Base-by-base conservation (phyloP, 2,888 invertebrate genomes). In the Mimachlamys varia region DNA sequence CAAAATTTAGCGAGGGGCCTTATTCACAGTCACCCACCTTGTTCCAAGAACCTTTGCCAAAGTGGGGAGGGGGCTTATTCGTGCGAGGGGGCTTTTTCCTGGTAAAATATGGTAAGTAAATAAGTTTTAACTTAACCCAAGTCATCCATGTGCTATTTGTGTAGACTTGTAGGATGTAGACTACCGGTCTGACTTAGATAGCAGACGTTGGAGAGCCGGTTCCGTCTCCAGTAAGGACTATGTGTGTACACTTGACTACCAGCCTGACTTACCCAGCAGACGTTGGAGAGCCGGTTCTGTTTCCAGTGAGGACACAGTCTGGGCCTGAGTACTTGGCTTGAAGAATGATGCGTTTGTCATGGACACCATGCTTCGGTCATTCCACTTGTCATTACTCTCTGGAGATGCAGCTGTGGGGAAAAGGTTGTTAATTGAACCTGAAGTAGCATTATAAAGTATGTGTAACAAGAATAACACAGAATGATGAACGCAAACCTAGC, bases 281-380 rank as follows among this genome's bases (percentile, higher is more conserved):
- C 93, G 98, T 97, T 99, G 98, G 93, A 99, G 97, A 37, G 98
- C 98, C 96, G 95, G 95, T 27, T 96, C 95, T 91, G 95, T 95
- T 91, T 95, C 95, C 87, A 95, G 91, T 37, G 95, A 94, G 7
- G 95, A 95, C 33, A 96, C 94, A 19, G 95, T 95, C 91, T 95
- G 95, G 62, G 93, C 92, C 91, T 95, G 95, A 17, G 95, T 94
- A 44, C 94, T 94, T 0, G 94, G 95, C 92, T 95, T 95, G 92
- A 95, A 95, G 91, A 94, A 94, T 17, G 94, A 94, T 17, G 94
- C 94, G 88, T 93, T 94, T 15, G 94, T 94, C 89, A 94, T 90
- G 19, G 92, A 92, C 22, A 95, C 95, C 96, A 96, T 96, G 76
- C 95, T 95, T 27, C 94, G 93, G 90, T 96, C 95, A 92, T 96